A percentile compares a stretch with the other conserved stretches of the same genome.
These are phyloP conservation scores for Esox lucius DNA, from an alignment of 2,797 vertebrate genomes.

Conservation along the genomic window DNA sequence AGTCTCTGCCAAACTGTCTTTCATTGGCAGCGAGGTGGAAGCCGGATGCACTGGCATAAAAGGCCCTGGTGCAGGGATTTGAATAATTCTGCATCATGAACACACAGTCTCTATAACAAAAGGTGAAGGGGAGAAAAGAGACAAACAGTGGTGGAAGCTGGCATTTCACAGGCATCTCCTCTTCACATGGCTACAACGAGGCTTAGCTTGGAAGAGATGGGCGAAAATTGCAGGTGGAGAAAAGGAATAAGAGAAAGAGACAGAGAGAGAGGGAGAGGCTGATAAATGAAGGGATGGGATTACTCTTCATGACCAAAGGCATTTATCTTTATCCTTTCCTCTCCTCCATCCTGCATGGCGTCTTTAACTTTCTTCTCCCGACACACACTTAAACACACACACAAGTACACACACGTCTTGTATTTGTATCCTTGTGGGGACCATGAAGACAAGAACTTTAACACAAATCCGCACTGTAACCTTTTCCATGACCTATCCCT, in stretches of 20 bases:
- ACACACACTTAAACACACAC: neutral
- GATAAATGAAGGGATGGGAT: conserved; percentile 62
- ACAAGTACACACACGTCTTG: neutral
- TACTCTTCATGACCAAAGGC: conserved; percentile 62
- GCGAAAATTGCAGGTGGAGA: conserved; percentile 51
- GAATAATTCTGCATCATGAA: conserved; percentile 73
- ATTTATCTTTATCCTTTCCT: conserved; percentile 40
- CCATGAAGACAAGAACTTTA: too few relatives aligned
- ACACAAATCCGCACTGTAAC: too few relatives aligned
- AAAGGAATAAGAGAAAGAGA: conserved; percentile 10
- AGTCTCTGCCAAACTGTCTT: conserved; percentile 44
- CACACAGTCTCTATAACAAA: conserved; percentile 61
- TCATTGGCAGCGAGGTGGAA: conserved; percentile 55
- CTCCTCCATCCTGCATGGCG: neutral
- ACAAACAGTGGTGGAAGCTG: conserved; percentile 53
- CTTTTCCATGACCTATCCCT: too few relatives aligned
- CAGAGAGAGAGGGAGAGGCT: conserved; percentile 42
- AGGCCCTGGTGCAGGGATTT: conserved; percentile 62
- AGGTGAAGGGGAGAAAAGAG: conserved; percentile 41
- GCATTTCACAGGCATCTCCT: conserved; percentile 49
- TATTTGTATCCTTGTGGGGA: too few relatives aligned
- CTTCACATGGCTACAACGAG: conserved; percentile 41
- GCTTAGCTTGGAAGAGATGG: conserved; percentile 52
- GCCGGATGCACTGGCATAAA: conserved; percentile 42
- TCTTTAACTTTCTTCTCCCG: conserved; percentile 43